These are phyloP conservation scores for Ormyrus pomaceus DNA, from an alignment of 2,888 invertebrate species.

Conservation along the genomic window DNA sequence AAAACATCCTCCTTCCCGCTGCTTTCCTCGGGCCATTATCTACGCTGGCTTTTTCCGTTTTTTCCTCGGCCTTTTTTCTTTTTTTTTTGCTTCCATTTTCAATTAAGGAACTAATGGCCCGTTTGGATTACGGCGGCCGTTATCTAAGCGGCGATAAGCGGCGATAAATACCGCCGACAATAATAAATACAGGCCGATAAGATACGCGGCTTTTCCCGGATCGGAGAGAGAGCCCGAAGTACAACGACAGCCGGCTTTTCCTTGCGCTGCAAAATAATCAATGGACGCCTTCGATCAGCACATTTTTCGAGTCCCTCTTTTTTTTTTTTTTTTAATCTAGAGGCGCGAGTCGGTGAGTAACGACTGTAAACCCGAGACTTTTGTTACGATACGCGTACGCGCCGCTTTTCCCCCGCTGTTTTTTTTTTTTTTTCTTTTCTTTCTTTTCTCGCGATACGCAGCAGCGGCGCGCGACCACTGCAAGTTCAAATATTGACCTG, in stretches of 20 bases:
- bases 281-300: background rate
- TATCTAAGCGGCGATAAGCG: constrained; percentile 4
- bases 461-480: constrained; percentile 7
- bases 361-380: constrained; percentile 12
- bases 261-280: background rate
- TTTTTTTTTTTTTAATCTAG: constrained; percentile 16
- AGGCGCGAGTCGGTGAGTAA: background rate
- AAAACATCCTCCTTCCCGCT: background rate
- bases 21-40: background rate
- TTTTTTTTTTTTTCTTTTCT: constrained; percentile 10
- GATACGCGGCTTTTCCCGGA: constrained; percentile 22
- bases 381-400: background rate
- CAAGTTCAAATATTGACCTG: constrained; percentile 65
- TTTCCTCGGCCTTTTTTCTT: too few species aligned
- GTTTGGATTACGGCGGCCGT: too few species aligned
- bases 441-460: background rate
- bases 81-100: too few species aligned
- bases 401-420: constrained; percentile 9
- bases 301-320: background rate
- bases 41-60: too few species aligned
- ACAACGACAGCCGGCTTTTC: constrained; percentile 9
- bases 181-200: constrained; percentile 43
- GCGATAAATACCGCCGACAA: constrained; percentile 30
- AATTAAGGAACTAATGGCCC: too few species aligned
- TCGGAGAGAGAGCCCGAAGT: constrained; percentile 20